These are phyloP conservation scores for Pseudopleuronectes americanus DNA, from an alignment of 2,797 vertebrate species.

Conservation along the genomic window DNA sequence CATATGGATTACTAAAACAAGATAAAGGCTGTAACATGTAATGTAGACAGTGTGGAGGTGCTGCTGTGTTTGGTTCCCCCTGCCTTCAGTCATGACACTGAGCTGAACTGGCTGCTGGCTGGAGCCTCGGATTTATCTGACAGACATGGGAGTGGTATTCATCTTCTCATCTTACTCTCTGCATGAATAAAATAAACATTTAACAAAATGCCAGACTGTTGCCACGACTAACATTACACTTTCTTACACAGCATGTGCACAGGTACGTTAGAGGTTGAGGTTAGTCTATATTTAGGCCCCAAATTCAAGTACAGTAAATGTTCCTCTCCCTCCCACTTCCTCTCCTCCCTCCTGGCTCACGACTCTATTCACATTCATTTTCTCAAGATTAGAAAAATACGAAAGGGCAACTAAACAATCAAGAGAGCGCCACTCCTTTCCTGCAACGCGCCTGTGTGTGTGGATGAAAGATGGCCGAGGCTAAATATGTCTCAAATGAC, in stretches of 20 bases:
- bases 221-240: neutral
- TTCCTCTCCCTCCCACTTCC: constrained; percentile 20
- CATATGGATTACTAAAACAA: neutral
- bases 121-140: neutral
- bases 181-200: neutral
- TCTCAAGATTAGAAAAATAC: constrained; percentile 55
- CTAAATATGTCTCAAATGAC: constrained; percentile 54
- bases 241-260: neutral
- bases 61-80: neutral
- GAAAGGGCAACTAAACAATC: constrained; percentile 71
- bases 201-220: neutral
- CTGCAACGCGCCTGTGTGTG: constrained; percentile 41
- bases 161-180: constrained; percentile 6
- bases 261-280: neutral
- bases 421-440: constrained; percentile 65
- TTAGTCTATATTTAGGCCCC: constrained; percentile 49
- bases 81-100: neutral
- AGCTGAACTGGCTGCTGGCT: neutral
- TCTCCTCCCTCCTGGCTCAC: constrained; percentile 19
- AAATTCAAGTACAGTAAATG: constrained; percentile 22
- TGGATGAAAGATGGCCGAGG: constrained; percentile 44
- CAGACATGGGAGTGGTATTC: neutral
- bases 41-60: neutral
- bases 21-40: neutral
- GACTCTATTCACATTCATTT: constrained; percentile 43